These are phyloP conservation scores for Magallana nippona DNA, from an alignment of 2,888 invertebrate species.

Conservation along the genomic window DNA sequence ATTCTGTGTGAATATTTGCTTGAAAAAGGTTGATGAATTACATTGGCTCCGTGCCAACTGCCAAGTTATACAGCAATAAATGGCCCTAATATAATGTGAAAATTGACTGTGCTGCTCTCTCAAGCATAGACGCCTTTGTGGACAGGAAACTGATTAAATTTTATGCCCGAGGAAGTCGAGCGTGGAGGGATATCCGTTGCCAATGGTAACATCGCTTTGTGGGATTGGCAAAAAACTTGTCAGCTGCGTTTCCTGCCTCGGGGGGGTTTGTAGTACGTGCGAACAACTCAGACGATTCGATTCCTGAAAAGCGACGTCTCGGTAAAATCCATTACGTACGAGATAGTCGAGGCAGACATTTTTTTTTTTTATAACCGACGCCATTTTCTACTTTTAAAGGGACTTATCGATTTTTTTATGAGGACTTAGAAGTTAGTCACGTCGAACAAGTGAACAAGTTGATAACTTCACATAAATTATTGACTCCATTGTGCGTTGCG, in stretches of 20 bases:
- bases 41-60: conserved; percentile 22
- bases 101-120: conserved; percentile 12
- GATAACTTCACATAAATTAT: conserved; percentile 11
- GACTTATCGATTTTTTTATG: conserved; percentile 34
- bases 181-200: conserved; percentile 39
- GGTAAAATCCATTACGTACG: conserved; percentile 21
- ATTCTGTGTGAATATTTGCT: conserved; percentile 17
- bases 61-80: conserved; percentile 14
- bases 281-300: conserved; percentile 32
- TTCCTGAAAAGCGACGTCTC: conserved; percentile 12
- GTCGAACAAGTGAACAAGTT: background rate
- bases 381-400: conserved; percentile 3
- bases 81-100: background rate
- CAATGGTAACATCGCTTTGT: conserved; percentile 29
- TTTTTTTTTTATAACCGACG: background rate
- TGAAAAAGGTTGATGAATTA: conserved; percentile 4
- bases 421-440: conserved; percentile 17
- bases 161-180: conserved; percentile 24
- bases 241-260: conserved; percentile 18
- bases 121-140: conserved; percentile 33
- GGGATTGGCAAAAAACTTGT: conserved; percentile 19
- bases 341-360: conserved; percentile 24
- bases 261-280: conserved; percentile 24
- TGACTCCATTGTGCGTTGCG: conserved; percentile 2
- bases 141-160: conserved; percentile 32